phyloP scores from a whole-genome alignment of 2,113 vertebrate genomes.

The Phyllostomus discolor region DNA sequence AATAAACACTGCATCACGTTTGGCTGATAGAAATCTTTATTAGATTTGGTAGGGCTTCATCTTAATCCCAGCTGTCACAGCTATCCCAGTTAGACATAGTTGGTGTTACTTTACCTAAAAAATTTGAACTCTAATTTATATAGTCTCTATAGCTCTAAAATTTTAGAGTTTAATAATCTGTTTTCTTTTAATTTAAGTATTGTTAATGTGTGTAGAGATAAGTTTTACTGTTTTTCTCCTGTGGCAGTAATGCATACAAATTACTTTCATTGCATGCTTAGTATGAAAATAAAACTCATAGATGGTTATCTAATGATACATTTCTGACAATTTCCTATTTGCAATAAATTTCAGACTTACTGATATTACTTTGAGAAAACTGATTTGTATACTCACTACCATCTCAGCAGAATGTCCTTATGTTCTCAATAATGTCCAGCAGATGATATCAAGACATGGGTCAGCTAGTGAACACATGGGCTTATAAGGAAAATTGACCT shows the following conservation, averaged over 20 bases:
- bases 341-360: conserved; percentile 48
- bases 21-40: background rate
- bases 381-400: conserved; percentile 35
- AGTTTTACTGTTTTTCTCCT: background rate
- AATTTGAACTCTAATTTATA: background rate
- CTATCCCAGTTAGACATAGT: background rate
- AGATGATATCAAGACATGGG: conserved; percentile 9
- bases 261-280: conserved; percentile 62
- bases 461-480: conserved; percentile 62
- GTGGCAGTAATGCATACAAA: background rate
- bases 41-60: background rate
- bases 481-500: conserved; percentile 32
- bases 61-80: background rate
- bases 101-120: background rate
- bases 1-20: background rate
- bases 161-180: background rate
- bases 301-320: conserved; percentile 63
- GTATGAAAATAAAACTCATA: conserved; percentile 63
- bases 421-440: conserved; percentile 40
- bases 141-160: background rate
- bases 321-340: conserved; percentile 50
- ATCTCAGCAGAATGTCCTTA: conserved; percentile 33
- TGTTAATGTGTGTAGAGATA: background rate
- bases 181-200: background rate
- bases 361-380: conserved; percentile 60